These are phyloP conservation scores for Parelbella ahira DNA, from an alignment of 2,888 invertebrate species.

Conservation along the genomic window DNA sequence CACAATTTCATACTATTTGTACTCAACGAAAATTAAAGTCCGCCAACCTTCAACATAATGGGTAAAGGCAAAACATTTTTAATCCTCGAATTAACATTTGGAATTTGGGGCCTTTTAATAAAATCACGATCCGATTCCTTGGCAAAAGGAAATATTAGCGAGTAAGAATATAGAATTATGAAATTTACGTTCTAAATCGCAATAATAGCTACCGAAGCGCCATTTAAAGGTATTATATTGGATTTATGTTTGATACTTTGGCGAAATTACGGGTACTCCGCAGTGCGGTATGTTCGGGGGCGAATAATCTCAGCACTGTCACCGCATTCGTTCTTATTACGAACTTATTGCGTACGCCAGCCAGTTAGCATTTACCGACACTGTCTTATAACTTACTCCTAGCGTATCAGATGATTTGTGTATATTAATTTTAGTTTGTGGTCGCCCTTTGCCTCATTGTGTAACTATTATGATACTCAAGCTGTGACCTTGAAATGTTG, in stretches of 20 bases:
- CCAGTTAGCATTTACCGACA: slow-evolving; percentile 22
- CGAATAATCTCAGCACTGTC: slow-evolving; percentile 58
- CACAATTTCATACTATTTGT: slow-evolving; percentile 3
- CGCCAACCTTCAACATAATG: background rate
- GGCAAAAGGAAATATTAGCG: slow-evolving; percentile 33
- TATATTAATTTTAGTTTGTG: slow-evolving; percentile 12
- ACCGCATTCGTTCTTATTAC: slow-evolving; percentile 50
- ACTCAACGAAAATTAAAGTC: background rate
- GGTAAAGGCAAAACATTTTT: slow-evolving; percentile 12
- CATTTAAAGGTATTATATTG: slow-evolving; percentile 52
- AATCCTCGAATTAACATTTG: slow-evolving; percentile 14
- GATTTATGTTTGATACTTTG: slow-evolving; percentile 56
- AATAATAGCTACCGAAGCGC: slow-evolving; percentile 44
- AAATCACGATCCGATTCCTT: slow-evolving; percentile 25
- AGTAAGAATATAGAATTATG: slow-evolving; percentile 38
- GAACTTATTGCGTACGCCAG: slow-evolving; percentile 24
- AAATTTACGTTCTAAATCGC: slow-evolving; percentile 38
- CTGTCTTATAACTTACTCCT: slow-evolving; percentile 20
- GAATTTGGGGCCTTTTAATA: slow-evolving; percentile 13
- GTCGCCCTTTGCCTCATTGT: background rate
- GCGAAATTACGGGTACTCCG: slow-evolving; percentile 53
- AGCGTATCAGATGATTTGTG: slow-evolving; percentile 12
- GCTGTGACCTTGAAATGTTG: too few species aligned
- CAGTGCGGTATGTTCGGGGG: slow-evolving; percentile 55
- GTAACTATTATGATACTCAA: slow-evolving; percentile 5